A percentile compares a stretch with the other conserved stretches of the same genome.
Evolutionary conservation across 2,888 invertebrate genomes (phyloP).

Genomic region (Thecophora atra): DNA sequence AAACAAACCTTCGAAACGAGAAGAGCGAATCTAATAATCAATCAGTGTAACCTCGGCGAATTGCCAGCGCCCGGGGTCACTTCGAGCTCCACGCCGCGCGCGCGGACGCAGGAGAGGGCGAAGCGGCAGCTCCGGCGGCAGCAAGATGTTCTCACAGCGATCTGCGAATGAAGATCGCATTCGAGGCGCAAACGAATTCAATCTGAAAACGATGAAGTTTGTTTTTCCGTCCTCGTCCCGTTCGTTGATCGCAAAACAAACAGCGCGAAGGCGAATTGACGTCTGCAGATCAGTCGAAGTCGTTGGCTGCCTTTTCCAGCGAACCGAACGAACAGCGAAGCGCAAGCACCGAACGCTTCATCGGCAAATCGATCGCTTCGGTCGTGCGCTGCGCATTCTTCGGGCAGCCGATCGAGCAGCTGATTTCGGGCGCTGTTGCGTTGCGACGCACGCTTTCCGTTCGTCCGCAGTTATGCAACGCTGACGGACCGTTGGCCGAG

Average conservation of each 20-base stretch:
- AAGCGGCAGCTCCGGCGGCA: slow-evolving; percentile 6
- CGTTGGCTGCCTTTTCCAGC: background rate
- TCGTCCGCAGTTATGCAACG: slow-evolving; percentile 18
- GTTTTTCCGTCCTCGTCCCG: background rate
- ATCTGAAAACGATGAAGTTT: slow-evolving; percentile 29
- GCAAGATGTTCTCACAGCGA: slow-evolving; percentile 63
- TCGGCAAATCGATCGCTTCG: background rate
- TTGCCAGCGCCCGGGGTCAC: slow-evolving; percentile 28
- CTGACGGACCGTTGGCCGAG: slow-evolving; percentile 9
- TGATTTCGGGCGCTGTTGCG: background rate
- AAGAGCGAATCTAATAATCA: slow-evolving; percentile 44
- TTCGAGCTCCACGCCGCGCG: background rate
- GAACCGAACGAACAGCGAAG: background rate
- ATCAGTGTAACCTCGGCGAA: slow-evolving; percentile 44
- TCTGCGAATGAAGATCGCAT: slow-evolving; percentile 63
- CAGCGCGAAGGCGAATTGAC: background rate
- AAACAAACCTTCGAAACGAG: slow-evolving; percentile 30
- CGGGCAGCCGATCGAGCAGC: slow-evolving; percentile 6
- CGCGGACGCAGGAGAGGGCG: background rate
- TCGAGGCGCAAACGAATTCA: slow-evolving; percentile 31
- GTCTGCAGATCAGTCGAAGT: background rate
- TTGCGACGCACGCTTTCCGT: slow-evolving; percentile 9
- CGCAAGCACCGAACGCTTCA: background rate
- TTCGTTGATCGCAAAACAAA: background rate
- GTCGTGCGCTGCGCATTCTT: slow-evolving; percentile 31